phyloP scores from a whole-genome alignment of 2,113 vertebrate genomes.

The Pomatorhinus ruficollis region DNA sequence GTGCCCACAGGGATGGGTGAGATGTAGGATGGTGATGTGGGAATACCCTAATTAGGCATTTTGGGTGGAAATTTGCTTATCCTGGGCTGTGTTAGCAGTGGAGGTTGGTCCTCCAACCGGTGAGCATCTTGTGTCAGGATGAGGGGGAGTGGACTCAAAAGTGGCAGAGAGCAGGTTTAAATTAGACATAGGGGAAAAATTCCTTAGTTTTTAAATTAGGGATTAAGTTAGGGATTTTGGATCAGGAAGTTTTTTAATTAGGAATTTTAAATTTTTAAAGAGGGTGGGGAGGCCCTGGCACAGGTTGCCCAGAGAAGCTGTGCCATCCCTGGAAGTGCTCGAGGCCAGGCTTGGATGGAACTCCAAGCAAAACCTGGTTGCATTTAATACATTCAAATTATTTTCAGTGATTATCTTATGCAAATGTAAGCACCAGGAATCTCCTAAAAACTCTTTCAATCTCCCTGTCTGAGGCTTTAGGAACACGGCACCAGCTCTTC shows the following conservation, averaged over 20 bases:
- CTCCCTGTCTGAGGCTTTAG: neutral
- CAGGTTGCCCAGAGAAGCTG: neutral
- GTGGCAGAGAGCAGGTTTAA: neutral
- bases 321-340: neutral
- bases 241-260: neutral
- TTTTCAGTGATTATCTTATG: neutral
- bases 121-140: neutral
- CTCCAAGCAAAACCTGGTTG: neutral
- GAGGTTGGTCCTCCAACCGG: neutral
- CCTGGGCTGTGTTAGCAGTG: neutral
- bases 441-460: neutral
- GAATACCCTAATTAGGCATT: neutral
- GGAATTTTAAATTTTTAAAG: neutral
- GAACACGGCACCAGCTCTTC: neutral
- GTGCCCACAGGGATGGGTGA: neutral
- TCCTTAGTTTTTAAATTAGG: neutral
- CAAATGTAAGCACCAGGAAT: neutral
- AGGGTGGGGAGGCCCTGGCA: neutral
- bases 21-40: neutral
- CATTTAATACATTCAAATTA: neutral
- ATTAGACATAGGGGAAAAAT: neutral
- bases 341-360: neutral
- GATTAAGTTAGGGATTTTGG: neutral
- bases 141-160: neutral
- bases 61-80: neutral